Conservation (phyloP, 2,797 vertebrate species). For the Mormyrus proboscirostris region DNA sequence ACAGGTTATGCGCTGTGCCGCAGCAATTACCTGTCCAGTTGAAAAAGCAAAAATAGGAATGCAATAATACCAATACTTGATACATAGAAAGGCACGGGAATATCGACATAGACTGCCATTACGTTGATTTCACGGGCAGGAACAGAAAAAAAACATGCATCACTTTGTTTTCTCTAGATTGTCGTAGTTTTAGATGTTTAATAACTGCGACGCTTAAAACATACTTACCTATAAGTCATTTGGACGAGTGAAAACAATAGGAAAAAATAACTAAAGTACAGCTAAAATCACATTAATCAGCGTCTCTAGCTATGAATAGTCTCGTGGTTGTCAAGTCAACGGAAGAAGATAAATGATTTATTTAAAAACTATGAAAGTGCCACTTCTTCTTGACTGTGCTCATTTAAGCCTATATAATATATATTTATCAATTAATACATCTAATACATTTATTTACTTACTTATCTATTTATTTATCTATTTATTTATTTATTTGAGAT, state of each 20-base stretch:
- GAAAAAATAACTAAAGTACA: not conserved
- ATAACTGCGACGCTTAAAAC: not conserved
- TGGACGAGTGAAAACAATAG: not conserved
- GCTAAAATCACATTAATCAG: not conserved
- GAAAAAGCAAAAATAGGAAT: slow-evolving; percentile 10
- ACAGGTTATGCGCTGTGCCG: slow-evolving; percentile 4
- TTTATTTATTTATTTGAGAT: not conserved
- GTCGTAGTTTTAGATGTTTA: not conserved
- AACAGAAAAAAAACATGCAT: not conserved
- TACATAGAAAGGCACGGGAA: not conserved
- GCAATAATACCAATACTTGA: slow-evolving; percentile 12
- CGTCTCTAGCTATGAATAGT: not conserved
- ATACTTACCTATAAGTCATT: not conserved
- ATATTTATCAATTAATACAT: slow-evolving; percentile 3
- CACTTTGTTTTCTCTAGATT: not conserved
- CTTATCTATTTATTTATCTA: not conserved
- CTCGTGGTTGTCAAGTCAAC: not conserved
- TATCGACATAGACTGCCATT: not conserved
- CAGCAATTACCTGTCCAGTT: not conserved
- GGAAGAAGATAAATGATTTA: slow-evolving; percentile 9
- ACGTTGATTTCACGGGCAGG: not conserved
- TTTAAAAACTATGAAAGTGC: slow-evolving; percentile 28
- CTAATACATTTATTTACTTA: not conserved
- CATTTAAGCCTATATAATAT: slow-evolving; percentile 2
- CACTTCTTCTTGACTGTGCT: slow-evolving; percentile 51